A percentile compares a stretch with the other conserved stretches of the same genome.
Evolutionary conservation across 2,113 vertebrate species (phyloP).

Genomic region (Poicephalus gulielmi): DNA sequence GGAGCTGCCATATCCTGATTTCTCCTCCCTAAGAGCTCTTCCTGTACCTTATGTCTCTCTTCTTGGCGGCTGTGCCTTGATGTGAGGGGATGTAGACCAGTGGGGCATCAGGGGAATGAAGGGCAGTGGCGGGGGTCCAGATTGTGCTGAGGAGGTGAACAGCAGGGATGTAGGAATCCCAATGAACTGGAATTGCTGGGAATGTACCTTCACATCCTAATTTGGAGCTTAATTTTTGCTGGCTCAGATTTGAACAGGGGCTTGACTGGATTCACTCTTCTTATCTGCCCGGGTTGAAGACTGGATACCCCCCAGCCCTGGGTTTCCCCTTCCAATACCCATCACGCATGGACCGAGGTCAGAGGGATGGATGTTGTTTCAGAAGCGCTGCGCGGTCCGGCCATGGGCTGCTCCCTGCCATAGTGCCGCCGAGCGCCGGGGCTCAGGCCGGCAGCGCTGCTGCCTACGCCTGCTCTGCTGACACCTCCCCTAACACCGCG

Average conservation of each 20-base stretch:
- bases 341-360: neutral
- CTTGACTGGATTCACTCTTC: fast-evolving
- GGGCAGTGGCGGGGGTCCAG: neutral
- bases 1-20: neutral
- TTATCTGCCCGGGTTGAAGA: neutral
- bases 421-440: neutral
- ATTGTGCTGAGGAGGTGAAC: neutral
- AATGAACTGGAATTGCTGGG: neutral
- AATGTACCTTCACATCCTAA: neutral
- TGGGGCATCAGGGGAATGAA: neutral
- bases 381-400: neutral
- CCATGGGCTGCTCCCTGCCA: neutral
- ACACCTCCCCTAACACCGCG: neutral
- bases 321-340: neutral
- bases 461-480: neutral
- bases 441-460: neutral
- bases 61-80: neutral
- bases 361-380: neutral
- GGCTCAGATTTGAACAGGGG: neutral
- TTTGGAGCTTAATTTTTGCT: neutral
- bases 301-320: neutral
- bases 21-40: neutral
- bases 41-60: neutral
- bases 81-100: neutral
- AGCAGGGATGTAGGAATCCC: neutral